Evolutionary conservation across 2,797 vertebrate genomes (phyloP).

Genomic region (Nyctibius grandis): DNA sequence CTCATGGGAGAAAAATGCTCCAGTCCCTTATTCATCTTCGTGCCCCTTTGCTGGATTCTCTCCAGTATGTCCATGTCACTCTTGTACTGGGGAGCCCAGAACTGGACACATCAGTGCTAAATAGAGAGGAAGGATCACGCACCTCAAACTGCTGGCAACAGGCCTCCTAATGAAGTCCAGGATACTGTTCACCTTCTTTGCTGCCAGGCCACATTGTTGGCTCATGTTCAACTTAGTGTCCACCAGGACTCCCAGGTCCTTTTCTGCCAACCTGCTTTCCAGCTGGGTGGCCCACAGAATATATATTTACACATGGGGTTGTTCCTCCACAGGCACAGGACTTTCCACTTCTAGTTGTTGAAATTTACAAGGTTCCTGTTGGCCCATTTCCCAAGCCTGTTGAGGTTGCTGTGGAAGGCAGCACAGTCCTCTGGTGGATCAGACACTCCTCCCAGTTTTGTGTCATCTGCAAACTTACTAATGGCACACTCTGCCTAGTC

Average conservation of each 20-base stretch:
- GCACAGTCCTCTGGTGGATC: not conserved
- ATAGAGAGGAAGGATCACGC: not conserved
- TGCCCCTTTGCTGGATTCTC: not conserved
- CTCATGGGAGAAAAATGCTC: not conserved
- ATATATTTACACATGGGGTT: not conserved
- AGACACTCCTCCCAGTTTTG: not conserved
- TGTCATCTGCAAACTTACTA: not conserved
- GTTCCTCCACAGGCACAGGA: not conserved
- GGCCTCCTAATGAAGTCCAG: too few species aligned
- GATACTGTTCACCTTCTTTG: not conserved
- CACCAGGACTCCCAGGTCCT: not conserved
- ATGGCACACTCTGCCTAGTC: too few species aligned
- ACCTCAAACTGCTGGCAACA: not conserved
- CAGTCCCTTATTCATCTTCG: too few species aligned
- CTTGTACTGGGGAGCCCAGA: not conserved
- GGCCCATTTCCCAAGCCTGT: not conserved
- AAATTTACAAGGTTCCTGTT: not conserved
- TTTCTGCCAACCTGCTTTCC: not conserved
- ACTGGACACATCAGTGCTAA: not conserved
- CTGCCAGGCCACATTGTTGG: not conserved
- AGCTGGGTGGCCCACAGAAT: too few species aligned
- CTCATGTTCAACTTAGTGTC: not conserved
- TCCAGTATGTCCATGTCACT: not conserved
- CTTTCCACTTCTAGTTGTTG: not conserved
- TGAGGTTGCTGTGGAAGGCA: not conserved